A percentile compares a stretch with the other conserved stretches of the same genome.
These are phyloP conservation scores for Florisuga fusca DNA, from an alignment of 2,797 vertebrate species.

Conservation along the genomic window DNA sequence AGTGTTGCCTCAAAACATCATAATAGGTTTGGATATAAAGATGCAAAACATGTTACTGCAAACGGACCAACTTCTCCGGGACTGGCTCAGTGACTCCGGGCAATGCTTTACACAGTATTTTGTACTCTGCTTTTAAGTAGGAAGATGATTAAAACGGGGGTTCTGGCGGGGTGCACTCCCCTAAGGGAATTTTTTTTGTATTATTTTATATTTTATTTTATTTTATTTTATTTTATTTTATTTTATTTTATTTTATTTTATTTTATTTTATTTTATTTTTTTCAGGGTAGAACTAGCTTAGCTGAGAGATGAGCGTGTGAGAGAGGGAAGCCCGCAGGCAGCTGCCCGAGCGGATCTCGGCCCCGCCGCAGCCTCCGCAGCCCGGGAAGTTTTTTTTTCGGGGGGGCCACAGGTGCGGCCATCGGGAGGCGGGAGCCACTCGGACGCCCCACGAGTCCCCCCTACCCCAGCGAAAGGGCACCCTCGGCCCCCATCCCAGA, in stretches of 20 bases:
- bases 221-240: too few species aligned
- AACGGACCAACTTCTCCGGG: constrained; percentile 5
- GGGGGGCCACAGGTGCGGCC: not conserved
- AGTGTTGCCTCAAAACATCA: not conserved
- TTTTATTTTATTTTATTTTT: not conserved
- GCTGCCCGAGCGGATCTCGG: too few species aligned
- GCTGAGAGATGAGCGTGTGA: not conserved
- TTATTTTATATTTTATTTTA: not conserved
- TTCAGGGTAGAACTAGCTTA: not conserved
- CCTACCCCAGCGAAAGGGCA: too few species aligned
- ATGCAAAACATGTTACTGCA: not conserved
- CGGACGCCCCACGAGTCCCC: not conserved
- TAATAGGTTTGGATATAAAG: not conserved
- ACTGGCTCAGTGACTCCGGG: not conserved
- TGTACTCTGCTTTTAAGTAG: not conserved
- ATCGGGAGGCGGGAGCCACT: not conserved
- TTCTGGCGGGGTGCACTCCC: not conserved
- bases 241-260: too few species aligned
- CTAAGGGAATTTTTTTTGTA: not conserved
- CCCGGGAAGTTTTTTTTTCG: not conserved
- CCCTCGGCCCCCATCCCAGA: not conserved
- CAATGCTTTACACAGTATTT: not conserved
- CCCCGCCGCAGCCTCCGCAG: not conserved
- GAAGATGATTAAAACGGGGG: not conserved
- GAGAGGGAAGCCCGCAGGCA: not conserved